Conservation (phyloP, 1,140 invertebrate genomes). For the Colletes latitarsis region DNA sequence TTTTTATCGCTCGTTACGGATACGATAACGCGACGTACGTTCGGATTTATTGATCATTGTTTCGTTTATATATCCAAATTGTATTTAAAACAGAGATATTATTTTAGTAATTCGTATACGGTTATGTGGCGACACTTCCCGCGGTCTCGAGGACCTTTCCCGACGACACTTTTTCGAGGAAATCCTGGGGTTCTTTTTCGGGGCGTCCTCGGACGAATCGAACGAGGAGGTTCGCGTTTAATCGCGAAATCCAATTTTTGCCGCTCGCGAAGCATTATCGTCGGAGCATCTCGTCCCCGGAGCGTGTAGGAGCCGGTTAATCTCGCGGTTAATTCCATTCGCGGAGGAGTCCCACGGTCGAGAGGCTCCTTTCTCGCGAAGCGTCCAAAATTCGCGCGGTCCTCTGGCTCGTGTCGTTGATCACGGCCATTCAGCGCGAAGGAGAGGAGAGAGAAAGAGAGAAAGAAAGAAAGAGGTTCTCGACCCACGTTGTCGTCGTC, state of each 20-base stretch:
- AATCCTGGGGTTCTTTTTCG: background rate
- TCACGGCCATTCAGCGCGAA: conserved; percentile 16
- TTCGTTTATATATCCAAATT: too few relatives aligned
- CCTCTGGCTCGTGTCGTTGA: conserved; percentile 11
- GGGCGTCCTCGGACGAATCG: background rate
- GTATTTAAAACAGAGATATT: too few relatives aligned
- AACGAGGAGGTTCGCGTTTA: background rate
- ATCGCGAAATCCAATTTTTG: conserved; percentile 28
- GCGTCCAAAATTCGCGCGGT: conserved; percentile 5
- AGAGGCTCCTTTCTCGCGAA: background rate
- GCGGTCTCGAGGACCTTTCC: too few relatives aligned
- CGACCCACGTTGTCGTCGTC: conserved; percentile 7
- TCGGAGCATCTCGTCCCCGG: background rate
- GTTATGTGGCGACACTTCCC: too few relatives aligned
- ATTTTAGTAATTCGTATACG: too few relatives aligned
- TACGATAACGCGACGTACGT: too few relatives aligned
- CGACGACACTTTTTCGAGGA: too few relatives aligned
- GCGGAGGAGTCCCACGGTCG: background rate
- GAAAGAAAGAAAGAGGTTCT: background rate
- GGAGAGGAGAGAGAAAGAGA: background rate
- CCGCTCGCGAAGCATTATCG: conserved; percentile 18
- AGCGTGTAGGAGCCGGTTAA: background rate
- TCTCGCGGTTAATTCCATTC: conserved; percentile 31
- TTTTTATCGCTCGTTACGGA: too few relatives aligned
- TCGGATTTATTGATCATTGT: too few relatives aligned